Evolutionary conservation across 30 jellyfish, hydroid and myxozoan species (phyloP).

Genomic region (Cassiopea xamachana): DNA sequence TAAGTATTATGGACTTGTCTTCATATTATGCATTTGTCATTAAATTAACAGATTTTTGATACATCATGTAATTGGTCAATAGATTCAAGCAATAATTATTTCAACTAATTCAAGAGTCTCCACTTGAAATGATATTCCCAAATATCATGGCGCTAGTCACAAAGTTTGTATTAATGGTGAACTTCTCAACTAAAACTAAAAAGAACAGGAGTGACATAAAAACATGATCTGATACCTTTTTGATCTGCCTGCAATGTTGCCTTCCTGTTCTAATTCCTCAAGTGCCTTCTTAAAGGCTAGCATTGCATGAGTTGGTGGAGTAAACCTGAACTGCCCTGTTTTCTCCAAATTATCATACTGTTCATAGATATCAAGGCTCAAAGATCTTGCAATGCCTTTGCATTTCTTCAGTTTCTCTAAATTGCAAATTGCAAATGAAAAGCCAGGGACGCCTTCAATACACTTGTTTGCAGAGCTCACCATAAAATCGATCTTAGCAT

Average conservation of each 20-base stretch:
- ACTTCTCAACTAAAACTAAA: not conserved
- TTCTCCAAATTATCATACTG: slow-evolving; percentile 84
- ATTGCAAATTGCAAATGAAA: slow-evolving; percentile 79
- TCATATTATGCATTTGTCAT: too few species aligned
- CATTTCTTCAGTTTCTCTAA: slow-evolving; percentile 75
- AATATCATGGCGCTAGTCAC: too few species aligned
- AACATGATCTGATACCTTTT: slow-evolving; percentile 61
- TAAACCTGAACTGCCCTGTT: slow-evolving; percentile 90
- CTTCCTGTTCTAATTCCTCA: slow-evolving; percentile 85
- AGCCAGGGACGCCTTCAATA: slow-evolving; percentile 97
- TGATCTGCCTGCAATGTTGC: slow-evolving; percentile 89
- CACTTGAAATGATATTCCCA: too few species aligned
- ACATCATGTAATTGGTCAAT: too few species aligned
- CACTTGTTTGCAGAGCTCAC: slow-evolving; percentile 98
- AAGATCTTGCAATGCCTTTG: slow-evolving; percentile 83
- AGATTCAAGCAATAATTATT: too few species aligned
- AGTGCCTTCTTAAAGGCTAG: slow-evolving; percentile 93
- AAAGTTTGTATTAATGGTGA: too few species aligned
- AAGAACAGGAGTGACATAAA: not conserved
- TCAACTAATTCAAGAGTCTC: too few species aligned
- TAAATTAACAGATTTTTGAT: too few species aligned
- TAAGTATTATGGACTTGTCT: too few species aligned
- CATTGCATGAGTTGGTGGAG: slow-evolving; percentile 94
- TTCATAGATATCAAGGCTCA: slow-evolving; percentile 91
- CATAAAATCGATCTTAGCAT: slow-evolving; percentile 80